phyloP scores from a whole-genome alignment of 2,113 vertebrate genomes.

The Empidonax traillii region DNA sequence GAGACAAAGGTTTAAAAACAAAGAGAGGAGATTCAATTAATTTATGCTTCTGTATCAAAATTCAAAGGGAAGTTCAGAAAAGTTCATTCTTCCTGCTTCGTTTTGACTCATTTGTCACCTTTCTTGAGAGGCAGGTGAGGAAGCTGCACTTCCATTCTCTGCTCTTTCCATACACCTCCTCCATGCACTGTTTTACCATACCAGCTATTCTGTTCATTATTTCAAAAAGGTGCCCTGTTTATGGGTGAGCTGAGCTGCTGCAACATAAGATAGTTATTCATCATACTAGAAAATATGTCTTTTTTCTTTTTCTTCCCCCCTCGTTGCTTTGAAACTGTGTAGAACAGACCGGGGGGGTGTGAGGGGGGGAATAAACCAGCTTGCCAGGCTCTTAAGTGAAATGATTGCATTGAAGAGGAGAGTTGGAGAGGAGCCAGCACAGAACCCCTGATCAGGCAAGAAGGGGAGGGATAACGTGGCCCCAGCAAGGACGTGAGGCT shows the following conservation, averaged over 20 bases:
- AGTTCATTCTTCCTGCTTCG: background rate
- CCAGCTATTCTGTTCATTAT: background rate
- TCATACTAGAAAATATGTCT: background rate
- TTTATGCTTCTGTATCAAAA: background rate
- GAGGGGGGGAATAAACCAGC: background rate
- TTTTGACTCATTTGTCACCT: background rate
- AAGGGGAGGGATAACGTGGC: background rate
- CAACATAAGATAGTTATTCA: background rate
- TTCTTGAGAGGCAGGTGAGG: background rate
- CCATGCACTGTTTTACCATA: background rate
- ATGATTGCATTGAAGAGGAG: background rate
- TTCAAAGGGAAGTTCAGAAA: background rate
- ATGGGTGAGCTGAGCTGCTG: background rate
- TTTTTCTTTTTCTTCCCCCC: background rate
- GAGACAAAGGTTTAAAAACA: background rate
- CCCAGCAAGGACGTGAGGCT: background rate
- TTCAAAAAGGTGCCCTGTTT: background rate
- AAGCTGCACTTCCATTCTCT: background rate
- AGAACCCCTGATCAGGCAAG: slow-evolving; percentile 1
- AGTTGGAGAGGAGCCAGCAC: slow-evolving; percentile 32
- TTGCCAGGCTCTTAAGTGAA: slow-evolving; percentile 43
- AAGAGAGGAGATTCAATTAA: background rate
- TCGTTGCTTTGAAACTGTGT: slow-evolving; percentile 1
- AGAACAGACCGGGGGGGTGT: background rate
- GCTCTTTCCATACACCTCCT: background rate